These are phyloP conservation scores for Capromys pilorides DNA, from an alignment of 2,797 vertebrate genomes.

Conservation along the genomic window DNA sequence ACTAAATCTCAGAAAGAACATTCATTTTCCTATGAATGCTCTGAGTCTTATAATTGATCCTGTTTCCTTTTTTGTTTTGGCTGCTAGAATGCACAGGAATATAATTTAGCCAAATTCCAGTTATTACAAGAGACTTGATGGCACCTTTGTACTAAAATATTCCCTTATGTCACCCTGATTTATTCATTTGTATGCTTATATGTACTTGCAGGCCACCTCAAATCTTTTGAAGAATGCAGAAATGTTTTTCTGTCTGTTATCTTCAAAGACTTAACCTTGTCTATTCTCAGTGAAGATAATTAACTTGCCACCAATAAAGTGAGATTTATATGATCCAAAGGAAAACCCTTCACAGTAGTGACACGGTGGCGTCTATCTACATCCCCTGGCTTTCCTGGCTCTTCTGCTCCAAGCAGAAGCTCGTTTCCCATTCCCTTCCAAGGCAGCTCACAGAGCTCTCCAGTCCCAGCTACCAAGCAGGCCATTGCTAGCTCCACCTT, in stretches of 20 bases:
- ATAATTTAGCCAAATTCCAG: background rate
- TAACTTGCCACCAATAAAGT: background rate
- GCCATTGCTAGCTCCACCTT: background rate
- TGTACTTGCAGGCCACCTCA: background rate
- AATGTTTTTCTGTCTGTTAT: conserved; percentile 13
- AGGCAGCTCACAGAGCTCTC: background rate
- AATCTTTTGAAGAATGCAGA: conserved; percentile 21
- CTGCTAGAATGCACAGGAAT: background rate
- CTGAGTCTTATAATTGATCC: background rate
- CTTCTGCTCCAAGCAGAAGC: background rate
- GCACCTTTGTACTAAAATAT: background rate
- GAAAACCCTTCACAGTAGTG: background rate
- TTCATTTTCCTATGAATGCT: background rate
- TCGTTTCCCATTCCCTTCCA: background rate
- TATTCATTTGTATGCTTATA: background rate
- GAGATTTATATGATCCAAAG: background rate
- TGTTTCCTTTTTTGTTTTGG: background rate
- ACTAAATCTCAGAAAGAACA: background rate
- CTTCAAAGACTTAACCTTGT: background rate
- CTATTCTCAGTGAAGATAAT: background rate
- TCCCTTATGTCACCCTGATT: background rate
- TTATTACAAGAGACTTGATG: background rate
- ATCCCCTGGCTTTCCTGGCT: background rate
- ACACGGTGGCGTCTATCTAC: fast-evolving
- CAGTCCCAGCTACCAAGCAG: background rate